These are phyloP conservation scores for Acleris cristana DNA, from an alignment of 2,888 invertebrate genomes.

Conservation along the genomic window DNA sequence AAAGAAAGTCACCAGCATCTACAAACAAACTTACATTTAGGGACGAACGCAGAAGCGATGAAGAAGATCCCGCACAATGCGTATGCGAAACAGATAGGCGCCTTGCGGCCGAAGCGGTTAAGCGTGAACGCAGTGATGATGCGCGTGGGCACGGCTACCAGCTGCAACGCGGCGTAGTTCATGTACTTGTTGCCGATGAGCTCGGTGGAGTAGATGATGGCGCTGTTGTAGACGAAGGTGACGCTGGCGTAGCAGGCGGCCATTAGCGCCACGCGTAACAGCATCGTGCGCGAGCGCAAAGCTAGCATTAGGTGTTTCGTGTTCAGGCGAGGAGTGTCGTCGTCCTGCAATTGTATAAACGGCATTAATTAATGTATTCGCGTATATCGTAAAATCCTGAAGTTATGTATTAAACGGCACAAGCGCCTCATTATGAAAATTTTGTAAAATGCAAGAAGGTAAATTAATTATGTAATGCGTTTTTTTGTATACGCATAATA, in stretches of 20 bases:
- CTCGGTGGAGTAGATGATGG: conserved; percentile 89
- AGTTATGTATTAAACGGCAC: too few relatives aligned
- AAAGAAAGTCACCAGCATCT: too few relatives aligned
- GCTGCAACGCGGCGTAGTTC: conserved; percentile 87
- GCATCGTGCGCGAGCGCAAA: conserved; percentile 64
- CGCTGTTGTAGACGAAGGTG: conserved; percentile 90
- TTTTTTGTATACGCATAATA: too few relatives aligned
- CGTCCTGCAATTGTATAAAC: conserved; percentile 46
- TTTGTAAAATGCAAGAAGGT: too few relatives aligned
- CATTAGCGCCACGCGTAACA: conserved; percentile 66
- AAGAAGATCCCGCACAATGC: conserved; percentile 79
- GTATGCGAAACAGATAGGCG: conserved; percentile 73
- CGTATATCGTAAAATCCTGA: too few relatives aligned
- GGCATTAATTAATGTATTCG: too few relatives aligned
- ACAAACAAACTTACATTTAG: conserved; percentile 65
- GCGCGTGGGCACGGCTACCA: conserved; percentile 86
- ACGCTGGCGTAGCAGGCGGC: conserved; percentile 88
- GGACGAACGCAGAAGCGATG: conserved; percentile 81
- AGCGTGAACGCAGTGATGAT: conserved; percentile 80
- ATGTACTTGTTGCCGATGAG: conserved; percentile 89
- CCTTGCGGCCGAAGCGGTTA: conserved; percentile 84
- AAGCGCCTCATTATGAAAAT: too few relatives aligned
- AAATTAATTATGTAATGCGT: too few relatives aligned
- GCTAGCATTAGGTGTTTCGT: conserved; percentile 53
- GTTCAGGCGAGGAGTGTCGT: conserved; percentile 41